phyloP scores from a whole-genome alignment of 2,888 invertebrate genomes.

The Agrotis exclamationis region DNA sequence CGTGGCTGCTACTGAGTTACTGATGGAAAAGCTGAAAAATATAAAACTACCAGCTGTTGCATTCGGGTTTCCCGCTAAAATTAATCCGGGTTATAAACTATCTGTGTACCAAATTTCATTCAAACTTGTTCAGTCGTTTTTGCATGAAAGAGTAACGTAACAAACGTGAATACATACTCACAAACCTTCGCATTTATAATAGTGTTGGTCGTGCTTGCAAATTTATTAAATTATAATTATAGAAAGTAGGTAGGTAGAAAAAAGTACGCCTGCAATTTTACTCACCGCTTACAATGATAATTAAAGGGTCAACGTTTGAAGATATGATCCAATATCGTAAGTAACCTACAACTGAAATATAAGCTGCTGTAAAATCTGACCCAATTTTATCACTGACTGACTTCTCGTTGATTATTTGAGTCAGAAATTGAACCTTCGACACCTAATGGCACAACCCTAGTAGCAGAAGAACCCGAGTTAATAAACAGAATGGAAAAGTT shows the following conservation, averaged over 20 bases:
- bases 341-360: conserved; percentile 29
- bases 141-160: too few species aligned
- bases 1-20: not conserved
- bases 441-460: conserved; percentile 34
- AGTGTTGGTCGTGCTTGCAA: too few species aligned
- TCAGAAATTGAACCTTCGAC: conserved; percentile 31
- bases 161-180: too few species aligned
- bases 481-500: conserved; percentile 57
- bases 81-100: too few species aligned
- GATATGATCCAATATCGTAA: not conserved
- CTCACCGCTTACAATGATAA: too few species aligned
- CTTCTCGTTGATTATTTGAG: conserved; percentile 24
- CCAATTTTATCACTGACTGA: conserved; percentile 32
- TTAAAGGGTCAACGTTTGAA: too few species aligned
- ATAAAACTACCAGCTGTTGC: too few species aligned
- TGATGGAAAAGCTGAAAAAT: not conserved
- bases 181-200: too few species aligned
- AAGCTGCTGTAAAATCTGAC: conserved; percentile 31
- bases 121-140: too few species aligned
- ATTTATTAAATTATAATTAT: too few species aligned
- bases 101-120: too few species aligned
- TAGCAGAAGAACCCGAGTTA: conserved; percentile 36
- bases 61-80: too few species aligned
- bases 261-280: not conserved
- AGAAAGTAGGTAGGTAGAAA: not conserved